phyloP scores from a whole-genome alignment of 1,140 invertebrate species.

The Eriocheir sinensis region DNA sequence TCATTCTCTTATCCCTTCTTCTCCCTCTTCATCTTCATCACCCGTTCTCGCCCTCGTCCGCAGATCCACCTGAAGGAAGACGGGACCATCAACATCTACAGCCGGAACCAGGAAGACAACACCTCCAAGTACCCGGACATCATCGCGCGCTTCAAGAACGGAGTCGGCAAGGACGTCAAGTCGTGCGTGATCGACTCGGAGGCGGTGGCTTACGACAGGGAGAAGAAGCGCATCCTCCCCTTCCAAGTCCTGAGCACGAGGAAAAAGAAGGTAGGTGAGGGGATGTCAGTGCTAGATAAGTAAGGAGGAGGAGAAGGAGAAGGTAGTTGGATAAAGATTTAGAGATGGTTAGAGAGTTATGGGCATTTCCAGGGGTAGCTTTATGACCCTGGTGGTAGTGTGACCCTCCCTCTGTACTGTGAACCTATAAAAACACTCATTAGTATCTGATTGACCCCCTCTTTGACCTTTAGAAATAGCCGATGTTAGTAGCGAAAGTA shows the following conservation, averaged over 20 bases:
- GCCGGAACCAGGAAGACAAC: constrained; percentile 99
- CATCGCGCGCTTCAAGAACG: constrained; percentile 87
- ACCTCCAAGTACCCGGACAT: constrained; percentile 99
- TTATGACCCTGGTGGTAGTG: too few species aligned
- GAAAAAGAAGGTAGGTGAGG: constrained; percentile 91
- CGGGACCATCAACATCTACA: constrained; percentile 92
- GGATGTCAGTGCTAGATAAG: background rate
- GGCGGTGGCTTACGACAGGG: constrained; percentile 97
- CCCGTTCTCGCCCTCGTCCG: constrained; percentile 30
- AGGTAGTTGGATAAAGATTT: too few species aligned
- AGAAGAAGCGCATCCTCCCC: constrained; percentile 95
- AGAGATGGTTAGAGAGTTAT: too few species aligned
- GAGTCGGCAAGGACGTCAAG: constrained; percentile 81
- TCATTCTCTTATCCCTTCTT: background rate
- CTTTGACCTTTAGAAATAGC: too few species aligned
- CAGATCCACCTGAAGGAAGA: constrained; percentile 90
- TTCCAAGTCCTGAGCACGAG: constrained; percentile 98
- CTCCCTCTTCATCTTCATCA: background rate
- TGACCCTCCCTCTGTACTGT: too few species aligned
- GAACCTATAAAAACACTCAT: too few species aligned
- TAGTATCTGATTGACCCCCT: too few species aligned
- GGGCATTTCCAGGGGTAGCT: too few species aligned
- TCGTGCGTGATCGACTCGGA: constrained; percentile 98
- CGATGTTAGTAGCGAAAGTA: too few species aligned
- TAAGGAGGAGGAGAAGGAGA: background rate